Conservation (phyloP, 2,797 vertebrate genomes). For the Xenopus petersii region DNA sequence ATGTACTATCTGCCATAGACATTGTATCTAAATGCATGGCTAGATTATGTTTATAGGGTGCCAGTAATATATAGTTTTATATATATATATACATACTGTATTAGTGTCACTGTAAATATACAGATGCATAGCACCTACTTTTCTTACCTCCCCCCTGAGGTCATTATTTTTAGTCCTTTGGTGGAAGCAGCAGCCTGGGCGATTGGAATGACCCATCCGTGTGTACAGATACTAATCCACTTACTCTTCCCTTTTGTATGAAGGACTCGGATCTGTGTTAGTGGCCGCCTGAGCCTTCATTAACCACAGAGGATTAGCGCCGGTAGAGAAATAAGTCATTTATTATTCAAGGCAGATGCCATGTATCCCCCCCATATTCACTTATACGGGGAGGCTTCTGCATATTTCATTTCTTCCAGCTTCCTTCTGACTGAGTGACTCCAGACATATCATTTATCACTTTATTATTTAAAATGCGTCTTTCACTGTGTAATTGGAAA, state of each 20-base stretch:
- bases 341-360: constrained; percentile 64
- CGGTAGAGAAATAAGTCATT: constrained; percentile 47
- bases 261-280: constrained; percentile 49
- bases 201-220: constrained; percentile 55
- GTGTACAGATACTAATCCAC: constrained; percentile 58
- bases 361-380: constrained; percentile 47
- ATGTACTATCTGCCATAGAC: too few relatives aligned
- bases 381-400: constrained; percentile 3
- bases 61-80: too few relatives aligned
- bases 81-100: too few relatives aligned
- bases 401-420: constrained; percentile 51
- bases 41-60: too few relatives aligned
- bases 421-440: background rate
- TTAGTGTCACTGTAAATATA: too few relatives aligned
- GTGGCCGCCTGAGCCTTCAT: constrained; percentile 54
- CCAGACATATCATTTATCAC: background rate
- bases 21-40: too few relatives aligned
- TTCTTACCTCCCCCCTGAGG: too few relatives aligned
- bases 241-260: constrained; percentile 61
- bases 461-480: constrained; percentile 30
- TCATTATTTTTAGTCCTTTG: background rate
- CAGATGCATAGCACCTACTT: too few relatives aligned
- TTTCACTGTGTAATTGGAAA: constrained; percentile 16
- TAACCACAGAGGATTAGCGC: constrained; percentile 60
- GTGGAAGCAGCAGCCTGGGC: constrained; percentile 39